Evolutionary conservation across 2,113 vertebrate genomes (phyloP).

Genomic region (Eolophus roseicapilla): DNA sequence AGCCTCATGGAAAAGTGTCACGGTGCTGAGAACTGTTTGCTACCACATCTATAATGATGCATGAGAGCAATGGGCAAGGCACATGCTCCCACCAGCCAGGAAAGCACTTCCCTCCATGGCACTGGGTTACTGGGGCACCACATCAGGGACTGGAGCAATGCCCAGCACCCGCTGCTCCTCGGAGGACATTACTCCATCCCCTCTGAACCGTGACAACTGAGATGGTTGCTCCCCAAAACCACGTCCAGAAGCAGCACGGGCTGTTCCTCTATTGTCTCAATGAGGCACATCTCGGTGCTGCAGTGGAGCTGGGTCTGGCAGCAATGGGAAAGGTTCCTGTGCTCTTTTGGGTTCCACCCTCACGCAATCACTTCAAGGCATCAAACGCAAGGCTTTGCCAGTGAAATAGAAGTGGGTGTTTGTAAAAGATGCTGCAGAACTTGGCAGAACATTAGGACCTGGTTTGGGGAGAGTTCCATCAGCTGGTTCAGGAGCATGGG

Average conservation of each 20-base stretch:
- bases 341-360: neutral
- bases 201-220: rapidly evolving
- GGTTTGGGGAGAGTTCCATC: neutral
- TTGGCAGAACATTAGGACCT: neutral
- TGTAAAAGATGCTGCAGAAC: neutral
- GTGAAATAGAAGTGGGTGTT: rapidly evolving
- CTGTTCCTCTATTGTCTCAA: neutral
- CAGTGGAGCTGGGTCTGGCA: neutral
- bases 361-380: neutral
- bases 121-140: neutral
- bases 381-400: no score
- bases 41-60: rapidly evolving
- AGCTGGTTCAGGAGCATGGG: neutral
- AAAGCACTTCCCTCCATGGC: neutral
- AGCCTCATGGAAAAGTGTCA: rapidly evolving
- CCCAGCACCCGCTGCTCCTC: neutral
- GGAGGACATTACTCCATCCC: rapidly evolving
- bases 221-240: rapidly evolving
- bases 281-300: rapidly evolving
- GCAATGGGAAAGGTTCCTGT: neutral
- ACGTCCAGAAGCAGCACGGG: rapidly evolving
- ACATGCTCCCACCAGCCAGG: neutral
- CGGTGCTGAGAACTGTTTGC: neutral
- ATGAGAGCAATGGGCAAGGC: neutral
- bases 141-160: neutral